Percentiles rank a stretch among this genome's conserved stretches.
These are phyloP conservation scores for Dipus sagitta DNA, from an alignment of 2,797 vertebrate genomes.

Conservation along the genomic window DNA sequence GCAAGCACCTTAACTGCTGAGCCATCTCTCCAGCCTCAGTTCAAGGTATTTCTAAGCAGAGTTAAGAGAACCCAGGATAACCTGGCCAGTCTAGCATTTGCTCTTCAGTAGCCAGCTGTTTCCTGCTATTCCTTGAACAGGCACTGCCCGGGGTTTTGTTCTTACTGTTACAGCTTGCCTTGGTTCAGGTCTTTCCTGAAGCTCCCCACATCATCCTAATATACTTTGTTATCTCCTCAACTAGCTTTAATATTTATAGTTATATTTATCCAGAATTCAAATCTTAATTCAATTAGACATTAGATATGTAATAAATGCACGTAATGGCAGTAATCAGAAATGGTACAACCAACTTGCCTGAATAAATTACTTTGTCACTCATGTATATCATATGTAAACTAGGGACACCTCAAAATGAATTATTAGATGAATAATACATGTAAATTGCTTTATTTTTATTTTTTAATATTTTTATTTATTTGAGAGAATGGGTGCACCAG, in stretches of 20 bases:
- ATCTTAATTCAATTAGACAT: neutral
- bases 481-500: too few relatives aligned
- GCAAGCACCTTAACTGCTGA: too few relatives aligned
- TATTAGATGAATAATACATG: neutral
- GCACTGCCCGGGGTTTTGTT: neutral
- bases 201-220: neutral
- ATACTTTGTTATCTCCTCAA: neutral
- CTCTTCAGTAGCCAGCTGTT: neutral
- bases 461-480: too few relatives aligned
- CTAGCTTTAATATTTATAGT: neutral
- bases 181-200: neutral
- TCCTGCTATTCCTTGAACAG: conserved; percentile 4
- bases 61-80: neutral
- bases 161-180: neutral
- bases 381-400: neutral
- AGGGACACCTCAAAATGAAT: neutral
- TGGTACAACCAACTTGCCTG: neutral
- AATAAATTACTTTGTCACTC: neutral
- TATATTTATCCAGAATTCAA: neutral
- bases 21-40: too few relatives aligned
- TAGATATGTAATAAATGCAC: neutral
- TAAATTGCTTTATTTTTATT: neutral
- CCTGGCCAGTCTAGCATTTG: neutral
- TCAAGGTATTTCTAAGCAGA: too few relatives aligned
- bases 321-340: neutral